A percentile compares a stretch with the other conserved stretches of the same genome.
Evolutionary conservation across 2,797 vertebrate species (phyloP).

Genomic region (Phataginus tetradactyla): DNA sequence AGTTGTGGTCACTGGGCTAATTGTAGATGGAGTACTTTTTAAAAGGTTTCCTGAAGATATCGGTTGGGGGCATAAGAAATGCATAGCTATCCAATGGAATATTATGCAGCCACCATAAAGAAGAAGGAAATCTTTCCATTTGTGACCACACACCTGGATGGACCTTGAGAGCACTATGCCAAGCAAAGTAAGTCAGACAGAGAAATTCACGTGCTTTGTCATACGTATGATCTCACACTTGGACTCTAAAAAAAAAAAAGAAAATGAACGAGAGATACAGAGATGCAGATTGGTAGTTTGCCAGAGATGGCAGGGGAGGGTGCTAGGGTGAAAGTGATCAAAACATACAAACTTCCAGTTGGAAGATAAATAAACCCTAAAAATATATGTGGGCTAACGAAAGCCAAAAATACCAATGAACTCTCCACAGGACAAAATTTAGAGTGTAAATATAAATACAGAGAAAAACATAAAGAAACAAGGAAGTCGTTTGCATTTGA

Average conservation of each 20-base stretch:
- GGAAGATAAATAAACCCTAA: background rate
- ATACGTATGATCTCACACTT: background rate
- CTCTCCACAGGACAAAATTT: background rate
- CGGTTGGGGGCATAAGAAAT: background rate
- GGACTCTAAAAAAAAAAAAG: background rate
- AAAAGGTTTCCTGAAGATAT: background rate
- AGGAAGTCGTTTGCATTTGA: background rate
- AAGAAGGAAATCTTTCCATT: background rate
- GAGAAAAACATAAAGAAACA: background rate
- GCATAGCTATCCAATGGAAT: background rate
- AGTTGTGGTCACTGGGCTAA: background rate
- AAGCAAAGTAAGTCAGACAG: background rate
- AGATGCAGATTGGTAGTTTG: background rate
- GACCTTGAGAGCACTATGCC: background rate
- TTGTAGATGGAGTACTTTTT: background rate
- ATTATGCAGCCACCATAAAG: background rate
- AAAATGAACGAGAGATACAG: background rate
- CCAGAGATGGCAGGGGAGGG: background rate
- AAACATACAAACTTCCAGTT: background rate
- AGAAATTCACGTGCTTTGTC: background rate
- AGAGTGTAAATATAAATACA: background rate
- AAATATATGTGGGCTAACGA: background rate
- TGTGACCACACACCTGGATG: background rate
- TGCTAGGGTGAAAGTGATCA: background rate
- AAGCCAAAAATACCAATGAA: background rate